Evolutionary conservation across 2,888 invertebrate genomes (phyloP).

Genomic region (Embidobia sp.): DNA sequence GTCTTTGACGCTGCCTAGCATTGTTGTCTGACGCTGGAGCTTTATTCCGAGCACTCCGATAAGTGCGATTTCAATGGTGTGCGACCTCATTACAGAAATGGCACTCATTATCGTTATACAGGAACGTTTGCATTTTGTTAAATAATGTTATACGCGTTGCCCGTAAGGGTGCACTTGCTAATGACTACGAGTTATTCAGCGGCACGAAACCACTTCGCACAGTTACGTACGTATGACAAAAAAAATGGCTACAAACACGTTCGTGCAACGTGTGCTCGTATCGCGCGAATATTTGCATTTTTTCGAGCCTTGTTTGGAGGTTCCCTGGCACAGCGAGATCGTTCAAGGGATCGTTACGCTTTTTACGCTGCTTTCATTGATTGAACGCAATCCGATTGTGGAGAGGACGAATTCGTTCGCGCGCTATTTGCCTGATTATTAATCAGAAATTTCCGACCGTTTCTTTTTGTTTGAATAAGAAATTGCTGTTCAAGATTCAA

Average conservation of each 20-base stretch:
- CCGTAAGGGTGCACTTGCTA: constrained; percentile 48
- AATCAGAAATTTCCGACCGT: too few species aligned
- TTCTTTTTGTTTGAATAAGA: too few species aligned
- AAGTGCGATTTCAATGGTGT: constrained; percentile 65
- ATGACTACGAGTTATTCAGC: constrained; percentile 75
- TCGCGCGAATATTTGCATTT: constrained; percentile 28
- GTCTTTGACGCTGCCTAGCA: constrained; percentile 41
- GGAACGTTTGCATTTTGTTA: constrained; percentile 72
- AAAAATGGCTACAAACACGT: constrained; percentile 20
- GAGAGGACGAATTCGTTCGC: too few species aligned
- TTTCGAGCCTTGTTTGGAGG: constrained; percentile 15
- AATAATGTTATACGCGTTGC: constrained; percentile 62
- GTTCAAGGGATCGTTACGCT: background rate
- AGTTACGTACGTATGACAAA: constrained; percentile 24
- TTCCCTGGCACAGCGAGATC: background rate
- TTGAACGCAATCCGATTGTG: too few species aligned
- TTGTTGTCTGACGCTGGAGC: constrained; percentile 58
- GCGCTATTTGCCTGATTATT: too few species aligned
- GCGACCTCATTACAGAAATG: constrained; percentile 80
- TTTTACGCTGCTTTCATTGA: background rate
- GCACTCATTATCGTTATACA: constrained; percentile 78
- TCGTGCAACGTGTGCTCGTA: background rate
- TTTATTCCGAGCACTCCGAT: constrained; percentile 43
- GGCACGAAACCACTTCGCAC: constrained; percentile 69
- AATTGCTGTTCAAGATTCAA: too few species aligned